phyloP scores from a whole-genome alignment of 2,113 vertebrate species.

The Poeciliopsis prolifica region DNA sequence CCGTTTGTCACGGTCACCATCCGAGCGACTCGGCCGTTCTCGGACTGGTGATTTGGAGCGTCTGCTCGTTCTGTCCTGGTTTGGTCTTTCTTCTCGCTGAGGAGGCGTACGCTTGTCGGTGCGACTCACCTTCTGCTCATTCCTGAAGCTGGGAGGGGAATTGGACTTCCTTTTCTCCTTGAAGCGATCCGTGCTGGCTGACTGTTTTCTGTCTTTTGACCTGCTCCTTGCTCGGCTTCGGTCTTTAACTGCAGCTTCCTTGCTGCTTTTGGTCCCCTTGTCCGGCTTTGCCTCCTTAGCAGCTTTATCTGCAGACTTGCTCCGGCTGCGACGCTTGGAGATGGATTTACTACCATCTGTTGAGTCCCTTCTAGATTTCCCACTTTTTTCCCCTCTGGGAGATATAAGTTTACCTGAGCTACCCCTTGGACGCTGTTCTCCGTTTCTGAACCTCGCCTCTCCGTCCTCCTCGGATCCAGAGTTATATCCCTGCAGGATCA shows the following conservation, averaged over 20 bases:
- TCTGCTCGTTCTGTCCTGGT: constrained; percentile 65
- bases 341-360: constrained; percentile 84
- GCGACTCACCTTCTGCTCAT: constrained; percentile 84
- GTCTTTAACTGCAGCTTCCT: constrained; percentile 63
- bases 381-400: constrained; percentile 68
- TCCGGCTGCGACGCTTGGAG: constrained; percentile 87
- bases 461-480: constrained; percentile 97
- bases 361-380: constrained; percentile 88
- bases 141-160: constrained; percentile 80
- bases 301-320: constrained; percentile 87
- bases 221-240: constrained; percentile 81
- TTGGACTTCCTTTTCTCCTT: constrained; percentile 86
- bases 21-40: constrained; percentile 84
- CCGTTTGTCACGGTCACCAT: constrained; percentile 88
- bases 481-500: constrained; percentile 97
- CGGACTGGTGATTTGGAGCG: constrained; percentile 85
- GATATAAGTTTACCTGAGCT: constrained; percentile 78
- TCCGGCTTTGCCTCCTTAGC: constrained; percentile 85
- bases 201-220: constrained; percentile 89
- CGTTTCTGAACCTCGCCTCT: constrained; percentile 90
- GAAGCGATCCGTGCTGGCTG: constrained; percentile 85
- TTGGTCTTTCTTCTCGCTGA: constrained; percentile 63
- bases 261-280: constrained; percentile 84
- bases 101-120: constrained; percentile 71
- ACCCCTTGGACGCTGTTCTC: constrained; percentile 80